Conservation (phyloP, 2,113 vertebrate species). For the Natator depressus region DNA sequence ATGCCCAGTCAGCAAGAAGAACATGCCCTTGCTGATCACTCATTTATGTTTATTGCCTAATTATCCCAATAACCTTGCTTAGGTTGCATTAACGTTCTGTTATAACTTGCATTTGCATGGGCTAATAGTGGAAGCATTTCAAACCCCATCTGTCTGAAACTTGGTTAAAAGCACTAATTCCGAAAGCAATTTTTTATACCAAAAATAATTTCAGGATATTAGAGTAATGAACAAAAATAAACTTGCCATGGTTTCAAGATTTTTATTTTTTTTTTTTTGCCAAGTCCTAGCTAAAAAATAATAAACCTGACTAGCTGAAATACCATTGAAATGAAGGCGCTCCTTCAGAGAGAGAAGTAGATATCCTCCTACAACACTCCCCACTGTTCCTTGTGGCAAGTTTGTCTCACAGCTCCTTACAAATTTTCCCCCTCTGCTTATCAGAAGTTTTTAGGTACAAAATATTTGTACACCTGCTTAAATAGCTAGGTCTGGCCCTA, state of each 20-base stretch:
- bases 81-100: background rate
- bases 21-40: background rate
- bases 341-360: background rate
- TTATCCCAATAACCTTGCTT: background rate
- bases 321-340: background rate
- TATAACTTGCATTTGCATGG: background rate
- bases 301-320: background rate
- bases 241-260: background rate
- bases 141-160: background rate
- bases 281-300: background rate
- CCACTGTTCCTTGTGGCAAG: background rate
- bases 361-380: background rate
- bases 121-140: background rate
- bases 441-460: background rate
- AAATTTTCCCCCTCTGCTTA: background rate
- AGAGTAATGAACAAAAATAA: background rate
- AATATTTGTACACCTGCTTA: conserved; percentile 23
- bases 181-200: background rate
- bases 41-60: background rate
- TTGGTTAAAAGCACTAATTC: background rate
- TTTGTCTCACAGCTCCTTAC: background rate
- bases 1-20: background rate
- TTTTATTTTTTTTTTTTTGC: background rate
- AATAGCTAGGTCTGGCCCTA: background rate
- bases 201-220: background rate